phyloP scores from a whole-genome alignment of 37 sponge, comb jelly and placozoan species.

The Geodia barretti region DNA sequence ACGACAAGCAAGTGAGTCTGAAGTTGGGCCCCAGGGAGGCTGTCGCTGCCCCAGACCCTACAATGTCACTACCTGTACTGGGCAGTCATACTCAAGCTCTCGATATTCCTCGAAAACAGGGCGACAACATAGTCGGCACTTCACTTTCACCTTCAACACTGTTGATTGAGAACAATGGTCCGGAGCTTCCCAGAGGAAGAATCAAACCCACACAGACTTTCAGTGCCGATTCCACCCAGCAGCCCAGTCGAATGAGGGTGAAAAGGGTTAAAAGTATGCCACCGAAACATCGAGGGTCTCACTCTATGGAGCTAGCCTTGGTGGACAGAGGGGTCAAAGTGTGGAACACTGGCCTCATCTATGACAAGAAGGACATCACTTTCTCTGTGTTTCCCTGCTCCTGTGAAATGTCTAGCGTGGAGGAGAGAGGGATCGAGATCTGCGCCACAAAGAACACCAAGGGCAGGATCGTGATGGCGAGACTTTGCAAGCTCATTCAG shows the following conservation, averaged over 20 bases:
- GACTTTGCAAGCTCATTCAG: conserved; percentile 62
- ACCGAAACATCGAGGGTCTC: neutral
- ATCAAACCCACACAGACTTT: neutral
- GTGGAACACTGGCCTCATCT: conserved; percentile 59
- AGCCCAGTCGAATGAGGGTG: neutral
- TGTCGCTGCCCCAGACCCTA: neutral
- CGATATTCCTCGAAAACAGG: neutral
- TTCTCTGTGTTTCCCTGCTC: conserved; percentile 38
- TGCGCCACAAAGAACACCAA: conserved; percentile 29
- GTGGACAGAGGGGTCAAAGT: conserved; percentile 22
- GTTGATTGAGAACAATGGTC: neutral
- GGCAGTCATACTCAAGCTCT: neutral
- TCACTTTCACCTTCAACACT: neutral
- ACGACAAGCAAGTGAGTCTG: neutral
- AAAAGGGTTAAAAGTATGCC: conserved; percentile 13
- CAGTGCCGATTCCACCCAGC: neutral
- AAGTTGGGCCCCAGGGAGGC: neutral
- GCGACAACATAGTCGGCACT: neutral
- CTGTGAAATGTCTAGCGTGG: conserved; percentile 56
- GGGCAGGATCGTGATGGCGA: conserved; percentile 58
- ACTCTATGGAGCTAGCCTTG: conserved; percentile 1
- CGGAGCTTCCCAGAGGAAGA: too few species aligned
- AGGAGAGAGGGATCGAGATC: conserved; percentile 76
- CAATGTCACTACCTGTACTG: neutral
- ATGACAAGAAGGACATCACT: neutral